Evolutionary conservation across 2,113 vertebrate species (phyloP).

Genomic region (Pungitius pungitius): DNA sequence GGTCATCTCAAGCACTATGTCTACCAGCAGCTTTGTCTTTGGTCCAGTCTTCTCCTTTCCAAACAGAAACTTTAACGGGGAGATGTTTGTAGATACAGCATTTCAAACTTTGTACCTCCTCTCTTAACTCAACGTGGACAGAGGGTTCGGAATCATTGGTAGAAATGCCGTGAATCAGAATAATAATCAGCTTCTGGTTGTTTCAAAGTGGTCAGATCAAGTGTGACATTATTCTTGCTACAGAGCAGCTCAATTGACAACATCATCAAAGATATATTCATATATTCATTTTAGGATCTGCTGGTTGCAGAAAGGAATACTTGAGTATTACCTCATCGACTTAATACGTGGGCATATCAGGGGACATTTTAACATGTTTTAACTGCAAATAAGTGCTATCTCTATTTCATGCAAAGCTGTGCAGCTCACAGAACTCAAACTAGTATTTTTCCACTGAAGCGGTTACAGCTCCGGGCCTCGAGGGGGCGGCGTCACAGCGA

Average conservation of each 20-base stretch:
- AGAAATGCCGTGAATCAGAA: not conserved
- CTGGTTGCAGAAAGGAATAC: no score
- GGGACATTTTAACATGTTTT: not conserved
- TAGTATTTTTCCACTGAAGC: conserved; percentile 22
- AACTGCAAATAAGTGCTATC: not conserved
- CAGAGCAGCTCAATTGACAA: no score
- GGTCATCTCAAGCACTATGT: not conserved
- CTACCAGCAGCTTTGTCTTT: not conserved
- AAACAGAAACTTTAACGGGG: not conserved
- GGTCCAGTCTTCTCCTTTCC: not conserved
- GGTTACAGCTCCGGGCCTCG: conserved; percentile 22
- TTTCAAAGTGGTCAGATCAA: not conserved
- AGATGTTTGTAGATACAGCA: no score
- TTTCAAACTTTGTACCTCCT: not conserved
- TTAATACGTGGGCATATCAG: not conserved
- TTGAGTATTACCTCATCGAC: no score
- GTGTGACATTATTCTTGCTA: not conserved
- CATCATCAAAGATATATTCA: no score
- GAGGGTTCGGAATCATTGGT: not conserved
- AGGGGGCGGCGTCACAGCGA: conserved; percentile 29
- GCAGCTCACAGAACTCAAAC: not conserved
- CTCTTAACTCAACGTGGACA: not conserved
- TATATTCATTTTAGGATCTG: not conserved
- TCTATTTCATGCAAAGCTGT: not conserved
- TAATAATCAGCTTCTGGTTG: not conserved